Evolutionary conservation across 2,113 vertebrate species (phyloP).

Genomic region (Nyctibius bracteatus): DNA sequence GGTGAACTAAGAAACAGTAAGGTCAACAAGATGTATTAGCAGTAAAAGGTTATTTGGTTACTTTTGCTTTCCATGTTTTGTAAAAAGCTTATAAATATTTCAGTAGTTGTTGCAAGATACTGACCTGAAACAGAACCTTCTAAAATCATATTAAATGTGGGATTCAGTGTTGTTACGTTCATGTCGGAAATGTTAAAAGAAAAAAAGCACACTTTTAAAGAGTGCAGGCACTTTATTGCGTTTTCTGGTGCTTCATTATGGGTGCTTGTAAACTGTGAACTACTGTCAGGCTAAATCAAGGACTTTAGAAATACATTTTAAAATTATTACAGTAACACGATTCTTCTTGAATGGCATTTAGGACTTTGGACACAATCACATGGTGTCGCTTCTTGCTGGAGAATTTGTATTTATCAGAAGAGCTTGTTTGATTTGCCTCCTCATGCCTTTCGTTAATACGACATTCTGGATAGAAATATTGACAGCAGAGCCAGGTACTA

Average conservation of each 20-base stretch:
- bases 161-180: neutral
- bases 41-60: neutral
- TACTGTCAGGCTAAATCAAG: neutral
- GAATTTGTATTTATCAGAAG: neutral
- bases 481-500: neutral
- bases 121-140: neutral
- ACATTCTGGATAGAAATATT: neutral
- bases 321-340: accelerated
- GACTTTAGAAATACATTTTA: neutral
- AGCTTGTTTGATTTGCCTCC: neutral
- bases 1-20: neutral
- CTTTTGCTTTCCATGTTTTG: neutral
- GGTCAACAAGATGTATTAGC: neutral
- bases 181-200: neutral
- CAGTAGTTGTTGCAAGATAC: neutral
- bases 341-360: neutral
- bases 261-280: neutral
- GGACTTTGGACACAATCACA: neutral
- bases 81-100: constrained; percentile 23
- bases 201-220: neutral
- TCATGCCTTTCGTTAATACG: neutral
- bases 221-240: neutral
- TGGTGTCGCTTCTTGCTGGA: neutral
- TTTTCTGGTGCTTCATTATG: neutral
- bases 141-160: neutral